These are phyloP conservation scores for Brachionus koreanus DNA, from an alignment of 1,140 invertebrate species.

Conservation along the genomic window DNA sequence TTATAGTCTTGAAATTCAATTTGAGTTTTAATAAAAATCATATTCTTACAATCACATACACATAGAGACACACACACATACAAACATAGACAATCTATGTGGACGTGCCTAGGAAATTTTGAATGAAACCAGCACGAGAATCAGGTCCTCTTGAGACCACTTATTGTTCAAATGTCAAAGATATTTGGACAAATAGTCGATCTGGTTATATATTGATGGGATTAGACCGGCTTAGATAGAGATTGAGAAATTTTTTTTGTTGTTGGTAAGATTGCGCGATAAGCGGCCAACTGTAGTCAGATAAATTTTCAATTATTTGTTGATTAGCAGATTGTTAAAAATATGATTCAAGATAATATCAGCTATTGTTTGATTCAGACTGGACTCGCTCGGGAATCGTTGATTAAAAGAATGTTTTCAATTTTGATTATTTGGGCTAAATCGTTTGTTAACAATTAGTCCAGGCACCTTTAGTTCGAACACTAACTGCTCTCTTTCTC, in stretches of 20 bases:
- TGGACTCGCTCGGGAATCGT: neutral
- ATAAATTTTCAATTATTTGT: constrained; percentile 5
- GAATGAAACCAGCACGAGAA: neutral
- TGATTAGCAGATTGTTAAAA: neutral
- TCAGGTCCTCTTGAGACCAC: neutral
- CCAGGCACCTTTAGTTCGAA: neutral
- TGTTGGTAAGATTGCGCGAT: neutral
- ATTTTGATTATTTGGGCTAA: constrained; percentile 2
- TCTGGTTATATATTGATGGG: neutral
- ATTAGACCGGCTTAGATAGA: neutral
- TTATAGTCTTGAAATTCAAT: too few relatives aligned
- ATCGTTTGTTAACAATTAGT: constrained; percentile 8
- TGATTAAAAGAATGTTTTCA: constrained; percentile 9
- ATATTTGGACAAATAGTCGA: neutral
- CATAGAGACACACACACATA: too few relatives aligned
- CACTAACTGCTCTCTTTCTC: neutral
- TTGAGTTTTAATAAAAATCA: neutral
- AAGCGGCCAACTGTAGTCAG: neutral
- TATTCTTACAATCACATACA: neutral
- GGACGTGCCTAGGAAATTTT: neutral
- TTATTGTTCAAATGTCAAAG: neutral
- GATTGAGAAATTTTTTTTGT: neutral
- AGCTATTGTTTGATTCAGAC: neutral
- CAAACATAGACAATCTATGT: neutral
- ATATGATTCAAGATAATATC: constrained; percentile 4